Base-by-base conservation (phyloP, 2,113 vertebrate species). In the Pogona vitticeps region DNA sequence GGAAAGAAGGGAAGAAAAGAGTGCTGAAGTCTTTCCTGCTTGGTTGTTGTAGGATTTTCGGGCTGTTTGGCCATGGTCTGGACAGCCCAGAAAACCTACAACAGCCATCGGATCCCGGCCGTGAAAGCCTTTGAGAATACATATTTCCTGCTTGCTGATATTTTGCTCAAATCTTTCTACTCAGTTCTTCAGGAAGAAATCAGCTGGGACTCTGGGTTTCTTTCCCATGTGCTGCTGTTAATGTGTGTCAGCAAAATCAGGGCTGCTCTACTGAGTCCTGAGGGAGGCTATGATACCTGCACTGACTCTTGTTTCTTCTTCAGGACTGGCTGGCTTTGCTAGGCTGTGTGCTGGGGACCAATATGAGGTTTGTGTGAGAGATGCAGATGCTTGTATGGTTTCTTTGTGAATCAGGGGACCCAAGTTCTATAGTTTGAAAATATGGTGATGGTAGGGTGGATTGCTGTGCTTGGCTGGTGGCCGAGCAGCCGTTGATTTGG, bases 321-420 rank as follows among this genome's bases (percentile, higher is more conserved):
- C 94, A 99, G 98, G 98, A 93, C 95, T 99, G 91, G 98, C 98
- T 86, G 98, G 98, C 90, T 99, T 99, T 90, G 98, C 98, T 83
- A 95, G 98, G 86, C 96, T 99, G 86, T 99, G 98, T 95, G 97
- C 97, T 85, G 98, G 98, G 65, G 98, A 99, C 95, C 98, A 99
- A 87, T 99, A 99, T 75, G 98, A 99, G 98, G 98, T 99, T 91
- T 94, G 96, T 91, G 83, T 77, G 20, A 7, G 26, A 46, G 52
- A 46, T 26, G 14, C 13, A 18, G 42, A 12, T 40, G 31, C 42
- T 3, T 7, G 3, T 1, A 2, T 42, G 78, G 83, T 76, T 56
- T n/a, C 81, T 20, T 31, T 20, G 56, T 15, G 0, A 59, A 2
- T 0, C 26, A 87, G 79, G 90, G 86, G 40, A n/a, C 87, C 85